Conservation (phyloP, 2,797 vertebrate genomes). For the Enoplosus armatus region DNA sequence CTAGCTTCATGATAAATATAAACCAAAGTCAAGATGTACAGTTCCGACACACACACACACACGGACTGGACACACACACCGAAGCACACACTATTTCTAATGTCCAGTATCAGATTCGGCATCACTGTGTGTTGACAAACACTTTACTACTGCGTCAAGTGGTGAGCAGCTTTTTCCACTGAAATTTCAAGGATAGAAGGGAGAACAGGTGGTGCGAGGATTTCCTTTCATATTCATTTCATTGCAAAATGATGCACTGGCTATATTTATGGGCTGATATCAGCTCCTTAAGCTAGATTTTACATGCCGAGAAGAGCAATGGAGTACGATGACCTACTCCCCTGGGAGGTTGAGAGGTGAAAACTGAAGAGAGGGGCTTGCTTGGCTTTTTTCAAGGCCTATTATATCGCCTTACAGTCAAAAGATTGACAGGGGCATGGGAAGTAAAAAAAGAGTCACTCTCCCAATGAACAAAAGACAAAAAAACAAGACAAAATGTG, state of each 20-base stretch:
- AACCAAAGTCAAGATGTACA: constrained; percentile 51
- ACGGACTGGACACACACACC: constrained; percentile 13
- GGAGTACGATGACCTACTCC: constrained; percentile 71
- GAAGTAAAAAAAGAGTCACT: too few species aligned
- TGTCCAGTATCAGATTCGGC: constrained; percentile 65
- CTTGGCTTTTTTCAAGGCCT: constrained; percentile 21
- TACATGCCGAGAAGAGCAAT: constrained; percentile 72
- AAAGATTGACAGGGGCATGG: constrained; percentile 7
- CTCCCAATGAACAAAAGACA: not conserved
- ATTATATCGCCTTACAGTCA: constrained; percentile 42
- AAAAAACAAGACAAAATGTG: not conserved
- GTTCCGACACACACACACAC: constrained; percentile 16
- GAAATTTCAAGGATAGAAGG: constrained; percentile 71
- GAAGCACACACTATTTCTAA: constrained; percentile 52
- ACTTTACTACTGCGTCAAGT: constrained; percentile 68
- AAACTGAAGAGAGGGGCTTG: constrained; percentile 28
- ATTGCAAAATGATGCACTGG: constrained; percentile 81
- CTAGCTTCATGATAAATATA: constrained; percentile 51
- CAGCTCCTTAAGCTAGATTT: constrained; percentile 81
- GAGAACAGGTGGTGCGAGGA: constrained; percentile 80
- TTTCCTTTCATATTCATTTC: constrained; percentile 83
- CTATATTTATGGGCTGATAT: constrained; percentile 87
- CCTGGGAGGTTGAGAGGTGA: constrained; percentile 45
- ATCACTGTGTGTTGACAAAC: constrained; percentile 84
- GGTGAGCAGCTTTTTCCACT: constrained; percentile 71